These are phyloP conservation scores for Pristiophorus japonicus DNA, from an alignment of 2,113 vertebrate species.

Conservation along the genomic window DNA sequence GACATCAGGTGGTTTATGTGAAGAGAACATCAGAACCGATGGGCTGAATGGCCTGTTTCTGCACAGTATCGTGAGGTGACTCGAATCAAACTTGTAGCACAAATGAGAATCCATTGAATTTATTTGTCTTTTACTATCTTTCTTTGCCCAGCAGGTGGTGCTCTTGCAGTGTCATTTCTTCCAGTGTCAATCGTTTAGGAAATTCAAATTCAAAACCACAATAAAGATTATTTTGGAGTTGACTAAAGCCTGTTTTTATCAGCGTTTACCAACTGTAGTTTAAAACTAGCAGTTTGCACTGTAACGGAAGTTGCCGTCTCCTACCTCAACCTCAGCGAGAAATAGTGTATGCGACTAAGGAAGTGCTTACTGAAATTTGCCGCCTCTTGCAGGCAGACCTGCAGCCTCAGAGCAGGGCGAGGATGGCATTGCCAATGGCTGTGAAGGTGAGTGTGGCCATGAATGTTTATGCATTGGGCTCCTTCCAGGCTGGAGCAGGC, in stretches of 20 bases:
- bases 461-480: too few relatives aligned
- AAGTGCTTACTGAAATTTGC: too few relatives aligned
- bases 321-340: too few relatives aligned
- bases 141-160: not conserved
- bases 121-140: not conserved
- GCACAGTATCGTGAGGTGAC: not conserved
- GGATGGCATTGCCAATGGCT: too few relatives aligned
- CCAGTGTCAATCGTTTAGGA: not conserved
- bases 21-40: not conserved
- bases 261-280: not conserved
- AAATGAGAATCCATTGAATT: not conserved
- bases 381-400: too few relatives aligned
- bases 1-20: not conserved
- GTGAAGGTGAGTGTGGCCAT: too few relatives aligned
- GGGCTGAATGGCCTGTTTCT: not conserved
- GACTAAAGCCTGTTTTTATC: not conserved
- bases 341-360: too few relatives aligned
- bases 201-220: not conserved
- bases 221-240: not conserved
- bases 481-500: too few relatives aligned
- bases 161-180: not conserved
- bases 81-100: not conserved
- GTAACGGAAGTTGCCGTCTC: not conserved
- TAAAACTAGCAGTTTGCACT: not conserved
- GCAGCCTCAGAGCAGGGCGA: too few relatives aligned